Conservation (phyloP, 2,797 vertebrate genomes). For the Chloroceryle inda region DNA sequence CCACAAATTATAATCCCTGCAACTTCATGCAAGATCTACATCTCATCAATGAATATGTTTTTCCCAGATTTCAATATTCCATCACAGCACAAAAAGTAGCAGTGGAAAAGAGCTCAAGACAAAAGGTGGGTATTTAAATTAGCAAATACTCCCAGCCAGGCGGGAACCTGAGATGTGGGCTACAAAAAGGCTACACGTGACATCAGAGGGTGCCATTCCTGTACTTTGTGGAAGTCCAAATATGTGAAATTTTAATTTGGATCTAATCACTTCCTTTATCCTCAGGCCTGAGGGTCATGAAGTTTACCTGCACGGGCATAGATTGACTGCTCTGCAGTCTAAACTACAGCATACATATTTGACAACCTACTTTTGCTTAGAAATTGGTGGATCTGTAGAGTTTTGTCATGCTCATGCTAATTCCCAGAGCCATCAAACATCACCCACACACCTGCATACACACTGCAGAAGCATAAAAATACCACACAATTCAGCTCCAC, state of each 20-base stretch:
- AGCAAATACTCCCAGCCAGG: background rate
- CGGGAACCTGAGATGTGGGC: background rate
- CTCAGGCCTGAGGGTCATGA: background rate
- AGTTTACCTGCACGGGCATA: background rate
- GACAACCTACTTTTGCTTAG: background rate
- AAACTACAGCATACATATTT: background rate
- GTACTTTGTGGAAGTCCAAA: background rate
- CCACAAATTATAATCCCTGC: background rate
- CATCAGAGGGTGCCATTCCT: background rate
- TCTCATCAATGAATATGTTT: background rate
- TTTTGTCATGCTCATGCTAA: background rate
- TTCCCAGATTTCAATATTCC: background rate
- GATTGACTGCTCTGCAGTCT: background rate
- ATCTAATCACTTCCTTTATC: background rate
- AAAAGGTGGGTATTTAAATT: background rate
- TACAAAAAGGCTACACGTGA: background rate
- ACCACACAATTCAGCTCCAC: background rate
- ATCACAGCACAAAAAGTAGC: background rate
- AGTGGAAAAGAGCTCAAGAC: background rate
- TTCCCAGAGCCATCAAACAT: constrained; percentile 42
- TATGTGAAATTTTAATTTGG: background rate
- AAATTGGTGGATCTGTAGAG: background rate
- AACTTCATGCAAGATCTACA: background rate
- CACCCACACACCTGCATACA: constrained; percentile 23
- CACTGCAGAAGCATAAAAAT: constrained; percentile 41